Evolutionary conservation across 2,888 invertebrate species (phyloP).

Genomic region (Lasioglossum zephyrum): DNA sequence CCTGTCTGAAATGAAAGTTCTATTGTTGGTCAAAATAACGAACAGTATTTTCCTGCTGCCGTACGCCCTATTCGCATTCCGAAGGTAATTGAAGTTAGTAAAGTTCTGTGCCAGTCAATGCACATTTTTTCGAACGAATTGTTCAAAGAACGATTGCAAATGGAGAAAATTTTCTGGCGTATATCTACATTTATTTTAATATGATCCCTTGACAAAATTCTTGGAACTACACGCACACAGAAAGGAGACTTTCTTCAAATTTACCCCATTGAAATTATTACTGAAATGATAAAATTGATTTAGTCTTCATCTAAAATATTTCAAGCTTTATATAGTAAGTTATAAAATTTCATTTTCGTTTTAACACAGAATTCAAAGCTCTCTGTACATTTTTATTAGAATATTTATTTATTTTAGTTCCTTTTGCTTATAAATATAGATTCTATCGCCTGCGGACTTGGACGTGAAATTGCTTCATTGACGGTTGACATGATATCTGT

Average conservation of each 20-base stretch:
- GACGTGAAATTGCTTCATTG: slow-evolving; percentile 8
- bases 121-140: neutral
- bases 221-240: no score
- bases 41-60: neutral
- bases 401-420: neutral
- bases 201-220: neutral
- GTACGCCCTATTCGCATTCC: neutral
- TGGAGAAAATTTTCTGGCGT: neutral
- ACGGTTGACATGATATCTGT: slow-evolving; percentile 9
- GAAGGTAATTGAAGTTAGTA: neutral
- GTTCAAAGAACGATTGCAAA: neutral
- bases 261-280: neutral
- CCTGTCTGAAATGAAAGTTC: neutral
- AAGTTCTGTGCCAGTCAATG: neutral
- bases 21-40: neutral
- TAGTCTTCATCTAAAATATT: neutral
- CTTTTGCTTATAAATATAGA: neutral
- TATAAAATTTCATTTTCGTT: neutral
- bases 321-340: neutral
- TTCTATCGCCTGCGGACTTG: no score
- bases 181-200: neutral
- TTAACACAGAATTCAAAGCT: neutral
- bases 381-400: neutral
- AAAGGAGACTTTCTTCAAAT: no score
- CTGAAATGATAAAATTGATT: neutral